Evolutionary conservation across 2,888 invertebrate genomes (phyloP).

Genomic region (Tenthredo distinguenda): DNA sequence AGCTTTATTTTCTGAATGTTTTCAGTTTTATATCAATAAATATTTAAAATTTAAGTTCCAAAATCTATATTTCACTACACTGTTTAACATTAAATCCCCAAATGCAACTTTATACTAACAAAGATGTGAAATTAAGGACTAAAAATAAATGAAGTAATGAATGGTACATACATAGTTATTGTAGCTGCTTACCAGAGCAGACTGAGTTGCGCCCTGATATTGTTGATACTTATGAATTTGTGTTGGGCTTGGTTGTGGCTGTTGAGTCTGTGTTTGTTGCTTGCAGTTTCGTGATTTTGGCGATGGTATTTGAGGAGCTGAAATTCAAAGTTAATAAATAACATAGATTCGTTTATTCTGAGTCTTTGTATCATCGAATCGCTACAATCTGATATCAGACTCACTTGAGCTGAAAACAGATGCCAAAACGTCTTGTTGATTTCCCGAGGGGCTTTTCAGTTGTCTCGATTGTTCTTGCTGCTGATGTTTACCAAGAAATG

Average conservation of each 20-base stretch:
- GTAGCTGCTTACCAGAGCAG: conserved; percentile 77
- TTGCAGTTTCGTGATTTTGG: conserved; percentile 81
- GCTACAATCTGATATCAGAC: conserved; percentile 57
- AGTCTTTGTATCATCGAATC: neutral
- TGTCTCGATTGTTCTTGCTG: conserved; percentile 76
- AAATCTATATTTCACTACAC: neutral
- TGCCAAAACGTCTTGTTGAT: conserved; percentile 79
- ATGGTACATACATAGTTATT: conserved; percentile 77
- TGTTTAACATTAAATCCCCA: neutral
- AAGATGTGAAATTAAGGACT: conserved; percentile 56
- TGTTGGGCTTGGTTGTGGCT: conserved; percentile 81
- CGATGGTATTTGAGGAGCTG: conserved; percentile 81
- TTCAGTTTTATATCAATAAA: neutral
- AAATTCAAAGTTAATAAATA: conserved; percentile 57
- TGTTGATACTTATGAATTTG: conserved; percentile 81
- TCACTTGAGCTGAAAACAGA: conserved; percentile 82
- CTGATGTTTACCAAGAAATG: conserved; percentile 75
- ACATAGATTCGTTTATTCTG: neutral
- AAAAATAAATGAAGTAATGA: conserved; percentile 63
- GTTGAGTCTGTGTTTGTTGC: conserved; percentile 78
- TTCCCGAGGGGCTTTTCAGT: conserved; percentile 76
- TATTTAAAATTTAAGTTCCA: neutral
- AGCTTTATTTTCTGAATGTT: neutral
- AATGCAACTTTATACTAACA: neutral
- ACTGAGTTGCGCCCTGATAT: conserved; percentile 79